Evolutionary conservation across 2,113 vertebrate species (phyloP).

Genomic region (Ailurus styani): DNA sequence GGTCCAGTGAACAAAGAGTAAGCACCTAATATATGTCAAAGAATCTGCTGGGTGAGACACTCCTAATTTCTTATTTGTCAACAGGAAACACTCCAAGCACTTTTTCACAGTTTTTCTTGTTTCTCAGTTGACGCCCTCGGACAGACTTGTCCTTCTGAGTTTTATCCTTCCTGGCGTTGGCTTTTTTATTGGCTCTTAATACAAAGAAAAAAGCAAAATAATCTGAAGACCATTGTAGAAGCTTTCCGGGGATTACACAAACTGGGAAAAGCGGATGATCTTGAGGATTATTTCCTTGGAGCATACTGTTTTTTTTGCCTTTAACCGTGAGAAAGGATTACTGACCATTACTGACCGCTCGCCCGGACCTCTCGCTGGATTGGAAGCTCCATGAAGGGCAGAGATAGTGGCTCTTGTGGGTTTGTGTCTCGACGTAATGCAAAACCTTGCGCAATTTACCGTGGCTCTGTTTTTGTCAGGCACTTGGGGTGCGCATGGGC

Average conservation of each 20-base stretch:
- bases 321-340: background rate
- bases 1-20: background rate
- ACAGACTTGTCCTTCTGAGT: background rate
- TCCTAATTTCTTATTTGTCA: background rate
- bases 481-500: background rate
- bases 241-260: constrained; percentile 12
- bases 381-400: background rate
- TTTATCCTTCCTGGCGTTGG: constrained; percentile 17
- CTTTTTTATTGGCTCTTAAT: constrained; percentile 29
- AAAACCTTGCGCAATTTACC: background rate
- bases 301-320: background rate
- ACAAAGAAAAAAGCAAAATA: constrained; percentile 39
- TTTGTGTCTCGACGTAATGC: background rate
- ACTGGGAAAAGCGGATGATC: background rate
- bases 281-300: constrained; percentile 24
- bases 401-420: background rate
- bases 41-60: background rate
- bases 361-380: background rate
- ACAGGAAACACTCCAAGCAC: background rate
- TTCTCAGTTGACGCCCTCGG: background rate
- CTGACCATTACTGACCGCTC: background rate
- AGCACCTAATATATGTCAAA: background rate
- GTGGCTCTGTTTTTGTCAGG: background rate
- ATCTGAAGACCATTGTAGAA: background rate
- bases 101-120: constrained; percentile 9